Percentiles rank a stretch among this genome's conserved stretches.
phyloP scores from a whole-genome alignment of 2,797 vertebrate species.

The Anisognathus igniventris region DNA sequence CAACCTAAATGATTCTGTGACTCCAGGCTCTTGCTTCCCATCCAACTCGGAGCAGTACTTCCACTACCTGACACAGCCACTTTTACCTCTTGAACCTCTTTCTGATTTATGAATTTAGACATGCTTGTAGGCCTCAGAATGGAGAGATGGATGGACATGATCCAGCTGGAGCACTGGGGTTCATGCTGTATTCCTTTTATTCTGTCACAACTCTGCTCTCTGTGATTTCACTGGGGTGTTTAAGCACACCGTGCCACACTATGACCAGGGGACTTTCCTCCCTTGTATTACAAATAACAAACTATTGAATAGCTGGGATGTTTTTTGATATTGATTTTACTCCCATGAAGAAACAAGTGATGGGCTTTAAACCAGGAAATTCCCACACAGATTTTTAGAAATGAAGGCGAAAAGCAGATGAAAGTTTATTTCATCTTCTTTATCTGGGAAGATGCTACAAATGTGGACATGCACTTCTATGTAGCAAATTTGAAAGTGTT shows the following conservation, averaged over 20 bases:
- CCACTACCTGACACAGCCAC: background rate
- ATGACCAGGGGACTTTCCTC: background rate
- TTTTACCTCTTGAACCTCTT: background rate
- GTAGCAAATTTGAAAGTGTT: background rate
- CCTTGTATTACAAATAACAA: background rate
- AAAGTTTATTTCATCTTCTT: background rate
- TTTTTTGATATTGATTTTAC: background rate
- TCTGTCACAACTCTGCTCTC: background rate
- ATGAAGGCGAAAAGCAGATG: background rate
- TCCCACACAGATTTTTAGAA: background rate
- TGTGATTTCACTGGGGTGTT: background rate
- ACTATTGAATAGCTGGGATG: background rate
- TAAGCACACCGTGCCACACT: rapidly evolving
- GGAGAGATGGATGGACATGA: background rate
- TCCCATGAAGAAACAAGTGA: background rate
- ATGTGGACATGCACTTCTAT: background rate
- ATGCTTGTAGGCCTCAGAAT: background rate
- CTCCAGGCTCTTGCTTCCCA: background rate
- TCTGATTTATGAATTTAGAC: background rate
- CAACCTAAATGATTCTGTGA: background rate
- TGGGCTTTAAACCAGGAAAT: background rate
- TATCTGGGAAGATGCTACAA: background rate
- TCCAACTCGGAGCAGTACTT: background rate
- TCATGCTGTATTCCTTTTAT: background rate
- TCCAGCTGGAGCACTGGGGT: background rate